A percentile compares a stretch with the other conserved stretches of the same genome.
These are phyloP conservation scores for Sipunculus nudus DNA, from an alignment of 2,888 invertebrate genomes.

Conservation along the genomic window DNA sequence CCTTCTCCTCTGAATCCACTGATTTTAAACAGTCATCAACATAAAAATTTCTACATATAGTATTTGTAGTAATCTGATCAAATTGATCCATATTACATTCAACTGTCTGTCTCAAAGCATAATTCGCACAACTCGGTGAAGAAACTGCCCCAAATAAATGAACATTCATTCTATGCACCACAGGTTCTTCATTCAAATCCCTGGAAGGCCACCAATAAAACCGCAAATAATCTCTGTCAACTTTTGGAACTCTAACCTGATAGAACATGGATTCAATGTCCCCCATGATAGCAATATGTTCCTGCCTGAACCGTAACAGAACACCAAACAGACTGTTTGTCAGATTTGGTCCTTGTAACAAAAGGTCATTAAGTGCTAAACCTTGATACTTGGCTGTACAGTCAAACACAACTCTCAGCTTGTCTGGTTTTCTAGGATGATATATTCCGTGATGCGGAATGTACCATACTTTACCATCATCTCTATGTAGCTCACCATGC, in stretches of 20 bases:
- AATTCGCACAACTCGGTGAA: constrained; percentile 11
- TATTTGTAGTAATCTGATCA: no score
- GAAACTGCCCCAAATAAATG: constrained; percentile 11
- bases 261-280: constrained; percentile 23
- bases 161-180: constrained; percentile 10
- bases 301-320: constrained; percentile 15
- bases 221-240: constrained; percentile 7
- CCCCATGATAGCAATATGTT: constrained; percentile 10
- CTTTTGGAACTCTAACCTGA: constrained; percentile 6
- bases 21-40: no score
- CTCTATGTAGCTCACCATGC: neutral
- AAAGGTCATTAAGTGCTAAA: constrained; percentile 12
- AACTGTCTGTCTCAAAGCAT: neutral
- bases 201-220: constrained; percentile 14
- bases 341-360: constrained; percentile 21
- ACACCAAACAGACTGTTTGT: constrained; percentile 16
- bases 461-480: constrained; percentile 5
- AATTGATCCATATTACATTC: neutral
- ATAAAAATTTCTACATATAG: neutral
- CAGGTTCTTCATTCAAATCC: neutral
- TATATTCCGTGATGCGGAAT: constrained; percentile 11
- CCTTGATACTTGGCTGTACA: neutral
- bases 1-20: no score
- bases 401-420: constrained; percentile 20
- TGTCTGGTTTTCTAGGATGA: constrained; percentile 17